Conservation (phyloP, 2,113 vertebrate species). For the Thunnus thynnus region DNA sequence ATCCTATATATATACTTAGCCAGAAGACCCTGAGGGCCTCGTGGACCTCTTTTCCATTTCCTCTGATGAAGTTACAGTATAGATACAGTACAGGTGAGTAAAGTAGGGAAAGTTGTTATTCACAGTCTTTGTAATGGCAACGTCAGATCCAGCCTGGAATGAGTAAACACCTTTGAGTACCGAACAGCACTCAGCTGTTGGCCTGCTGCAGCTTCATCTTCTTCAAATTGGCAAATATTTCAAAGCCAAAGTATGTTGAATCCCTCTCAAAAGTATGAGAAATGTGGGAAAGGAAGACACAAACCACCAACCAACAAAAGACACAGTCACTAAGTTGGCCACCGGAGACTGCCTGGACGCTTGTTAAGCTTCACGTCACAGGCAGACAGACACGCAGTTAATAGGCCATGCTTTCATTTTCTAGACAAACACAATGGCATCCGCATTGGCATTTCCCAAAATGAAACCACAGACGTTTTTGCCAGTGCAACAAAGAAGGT, state of each 20-base stretch:
- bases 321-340: not conserved
- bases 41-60: constrained; percentile 39
- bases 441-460: constrained; percentile 1
- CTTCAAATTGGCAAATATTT: not conserved
- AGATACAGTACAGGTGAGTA: constrained; percentile 37
- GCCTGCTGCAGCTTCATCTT: constrained; percentile 6
- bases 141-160: constrained; percentile 44
- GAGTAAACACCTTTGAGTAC: constrained; percentile 38
- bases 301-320: constrained; percentile 3
- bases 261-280: not conserved
- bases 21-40: constrained; percentile 56
- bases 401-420: not conserved
- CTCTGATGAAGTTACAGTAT: not conserved
- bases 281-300: not conserved
- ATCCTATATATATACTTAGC: not conserved
- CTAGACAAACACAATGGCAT: constrained; percentile 13
- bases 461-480: constrained; percentile 3
- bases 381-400: not conserved
- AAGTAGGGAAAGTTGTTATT: not conserved
- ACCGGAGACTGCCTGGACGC: not conserved
- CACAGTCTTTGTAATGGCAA: constrained; percentile 17
- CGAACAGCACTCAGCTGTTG: constrained; percentile 50
- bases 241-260: constrained; percentile 32
- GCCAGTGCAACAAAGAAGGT: constrained; percentile 2
- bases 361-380: not conserved